Conservation (phyloP, 2,888 invertebrate genomes). For the Diogma glabrata region DNA sequence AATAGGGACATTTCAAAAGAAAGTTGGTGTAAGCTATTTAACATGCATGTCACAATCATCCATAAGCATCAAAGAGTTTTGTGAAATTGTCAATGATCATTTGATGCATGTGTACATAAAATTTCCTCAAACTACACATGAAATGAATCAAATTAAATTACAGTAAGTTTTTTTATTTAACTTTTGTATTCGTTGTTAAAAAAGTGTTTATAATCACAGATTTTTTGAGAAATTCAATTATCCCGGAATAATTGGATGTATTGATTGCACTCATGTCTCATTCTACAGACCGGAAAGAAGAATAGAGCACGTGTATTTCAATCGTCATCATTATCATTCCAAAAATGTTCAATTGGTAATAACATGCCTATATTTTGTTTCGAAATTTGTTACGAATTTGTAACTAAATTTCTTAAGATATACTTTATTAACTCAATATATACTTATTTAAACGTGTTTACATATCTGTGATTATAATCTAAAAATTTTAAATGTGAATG, state of each 20-base stretch:
- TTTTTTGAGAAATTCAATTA: neutral
- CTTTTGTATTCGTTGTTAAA: neutral
- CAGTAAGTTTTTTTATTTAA: neutral
- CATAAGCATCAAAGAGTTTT: neutral
- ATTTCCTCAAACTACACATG: neutral
- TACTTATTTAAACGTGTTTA: too few species aligned
- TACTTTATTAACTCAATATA: too few species aligned
- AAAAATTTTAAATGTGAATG: neutral
- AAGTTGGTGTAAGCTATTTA: neutral
- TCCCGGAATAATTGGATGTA: neutral
- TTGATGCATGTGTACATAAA: neutral
- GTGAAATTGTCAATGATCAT: neutral
- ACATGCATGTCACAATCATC: neutral
- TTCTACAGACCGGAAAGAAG: neutral
- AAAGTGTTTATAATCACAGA: neutral
- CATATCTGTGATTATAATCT: neutral
- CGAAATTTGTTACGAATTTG: too few species aligned
- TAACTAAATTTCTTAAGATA: too few species aligned
- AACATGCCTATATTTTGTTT: too few species aligned
- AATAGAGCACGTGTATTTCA: neutral
- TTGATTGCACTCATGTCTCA: neutral
- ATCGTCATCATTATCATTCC: neutral
- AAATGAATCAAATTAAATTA: neutral
- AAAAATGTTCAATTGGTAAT: neutral
- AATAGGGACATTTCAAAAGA: neutral